Conservation (phyloP, 2,797 vertebrate species). For the Fratercula arctica region DNA sequence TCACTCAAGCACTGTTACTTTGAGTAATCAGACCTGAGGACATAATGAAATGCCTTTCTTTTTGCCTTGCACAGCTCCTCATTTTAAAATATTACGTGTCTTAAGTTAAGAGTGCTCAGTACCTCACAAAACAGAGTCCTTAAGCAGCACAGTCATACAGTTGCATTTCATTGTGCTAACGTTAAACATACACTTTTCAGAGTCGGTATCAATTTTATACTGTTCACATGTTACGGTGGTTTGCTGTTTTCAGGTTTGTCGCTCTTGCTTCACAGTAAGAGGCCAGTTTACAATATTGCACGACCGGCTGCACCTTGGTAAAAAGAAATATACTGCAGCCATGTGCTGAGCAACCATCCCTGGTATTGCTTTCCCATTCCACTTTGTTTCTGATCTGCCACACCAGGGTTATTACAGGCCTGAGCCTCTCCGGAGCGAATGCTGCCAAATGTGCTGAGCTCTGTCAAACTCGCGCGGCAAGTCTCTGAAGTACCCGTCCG, state of each 20-base stretch:
- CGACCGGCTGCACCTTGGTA: not conserved
- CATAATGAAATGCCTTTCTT: not conserved
- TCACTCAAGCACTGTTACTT: not conserved
- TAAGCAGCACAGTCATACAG: not conserved
- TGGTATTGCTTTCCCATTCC: not conserved
- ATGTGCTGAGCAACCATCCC: not conserved
- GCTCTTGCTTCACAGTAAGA: not conserved
- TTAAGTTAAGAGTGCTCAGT: not conserved
- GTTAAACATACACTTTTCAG: not conserved
- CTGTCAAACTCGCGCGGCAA: not conserved
- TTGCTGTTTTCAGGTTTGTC: not conserved
- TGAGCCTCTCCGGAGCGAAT: not conserved
- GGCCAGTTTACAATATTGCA: not conserved
- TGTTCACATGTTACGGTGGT: not conserved
- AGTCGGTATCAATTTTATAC: not conserved
- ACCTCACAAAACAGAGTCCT: not conserved
- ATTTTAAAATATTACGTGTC: not conserved
- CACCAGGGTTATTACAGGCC: not conserved
- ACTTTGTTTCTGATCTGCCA: not conserved
- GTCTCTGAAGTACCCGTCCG: not conserved
- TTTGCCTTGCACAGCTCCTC: not conserved
- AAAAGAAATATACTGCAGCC: not conserved
- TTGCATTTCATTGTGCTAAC: slow-evolving; percentile 10
- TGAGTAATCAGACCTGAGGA: not conserved
- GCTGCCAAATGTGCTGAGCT: not conserved